Percentiles rank a stretch among this genome's conserved stretches.
Conservation (phyloP, 2,888 invertebrate species). For the Parelbella ahira region DNA sequence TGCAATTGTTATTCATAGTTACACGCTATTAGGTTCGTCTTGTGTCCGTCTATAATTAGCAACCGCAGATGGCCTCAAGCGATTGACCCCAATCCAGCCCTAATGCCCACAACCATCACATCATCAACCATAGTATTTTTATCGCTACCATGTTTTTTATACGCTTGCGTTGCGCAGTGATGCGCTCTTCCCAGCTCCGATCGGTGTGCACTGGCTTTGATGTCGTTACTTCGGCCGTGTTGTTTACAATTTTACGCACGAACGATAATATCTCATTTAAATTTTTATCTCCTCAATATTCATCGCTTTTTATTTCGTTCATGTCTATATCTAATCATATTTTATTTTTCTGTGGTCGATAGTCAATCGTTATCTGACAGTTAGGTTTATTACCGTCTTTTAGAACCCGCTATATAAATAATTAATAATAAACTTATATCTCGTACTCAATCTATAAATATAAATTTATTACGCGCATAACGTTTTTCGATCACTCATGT, state of each 20-base stretch:
- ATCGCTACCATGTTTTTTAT: conserved; percentile 52
- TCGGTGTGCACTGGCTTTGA: conserved; percentile 26
- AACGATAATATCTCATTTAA: conserved; percentile 15
- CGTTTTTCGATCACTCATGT: conserved; percentile 2
- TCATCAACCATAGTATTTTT: conserved; percentile 66
- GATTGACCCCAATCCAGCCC: conserved; percentile 76
- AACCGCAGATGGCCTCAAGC: conserved; percentile 74
- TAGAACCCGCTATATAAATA: not conserved
- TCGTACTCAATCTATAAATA: conserved; percentile 6
- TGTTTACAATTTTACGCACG: conserved; percentile 25
- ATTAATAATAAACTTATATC: conserved; percentile 10
- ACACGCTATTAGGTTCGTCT: conserved; percentile 60
- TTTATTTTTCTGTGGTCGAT: conserved; percentile 6
- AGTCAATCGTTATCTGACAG: conserved; percentile 9
- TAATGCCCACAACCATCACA: conserved; percentile 60
- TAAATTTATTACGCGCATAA: no score
- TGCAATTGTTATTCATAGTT: conserved; percentile 58
- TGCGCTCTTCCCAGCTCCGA: conserved; percentile 28
- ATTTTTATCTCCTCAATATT: conserved; percentile 10
- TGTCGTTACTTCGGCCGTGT: conserved; percentile 26
- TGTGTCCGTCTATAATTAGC: conserved; percentile 72
- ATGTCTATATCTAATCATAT: not conserved
- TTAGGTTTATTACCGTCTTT: no score
- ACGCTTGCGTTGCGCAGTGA: conserved; percentile 47
- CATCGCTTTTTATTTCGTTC: not conserved